phyloP scores from a whole-genome alignment of 2,113 vertebrate genomes.

The Semnopithecus entellus region DNA sequence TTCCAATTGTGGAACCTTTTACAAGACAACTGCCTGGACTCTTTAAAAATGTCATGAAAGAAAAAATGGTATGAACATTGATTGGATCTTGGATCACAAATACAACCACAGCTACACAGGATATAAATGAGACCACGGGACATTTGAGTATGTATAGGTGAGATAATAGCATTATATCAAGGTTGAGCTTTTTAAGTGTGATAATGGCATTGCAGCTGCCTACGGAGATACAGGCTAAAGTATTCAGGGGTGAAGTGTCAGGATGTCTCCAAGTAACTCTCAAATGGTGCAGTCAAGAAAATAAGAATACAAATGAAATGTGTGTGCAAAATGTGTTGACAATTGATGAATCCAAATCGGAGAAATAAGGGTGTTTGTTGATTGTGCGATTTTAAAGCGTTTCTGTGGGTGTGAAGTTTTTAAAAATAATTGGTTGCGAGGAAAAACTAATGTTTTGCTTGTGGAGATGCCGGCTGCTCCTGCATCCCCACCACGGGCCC shows the following conservation, averaged over 20 bases:
- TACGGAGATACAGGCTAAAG: background rate
- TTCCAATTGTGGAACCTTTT: background rate
- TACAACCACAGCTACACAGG: background rate
- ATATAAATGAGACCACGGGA: background rate
- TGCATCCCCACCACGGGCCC: no score
- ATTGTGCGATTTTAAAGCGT: background rate
- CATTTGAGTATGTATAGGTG: background rate
- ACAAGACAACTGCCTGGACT: background rate
- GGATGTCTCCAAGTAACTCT: background rate
- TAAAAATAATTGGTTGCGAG: background rate
- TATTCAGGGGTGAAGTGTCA: background rate
- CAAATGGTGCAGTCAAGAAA: background rate
- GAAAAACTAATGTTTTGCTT: background rate
- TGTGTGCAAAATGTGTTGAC: background rate
- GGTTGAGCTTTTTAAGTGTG: background rate
- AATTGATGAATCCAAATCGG: background rate
- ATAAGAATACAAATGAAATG: background rate
- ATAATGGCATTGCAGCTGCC: background rate
- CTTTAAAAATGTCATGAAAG: background rate
- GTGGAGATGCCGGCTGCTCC: background rate
- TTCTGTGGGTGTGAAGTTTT: background rate
- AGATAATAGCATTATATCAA: background rate
- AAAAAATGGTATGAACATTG: background rate
- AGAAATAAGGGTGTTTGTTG: background rate
- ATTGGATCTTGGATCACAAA: background rate